A percentile compares a stretch with the other conserved stretches of the same genome.
Evolutionary conservation across 64 coral and sea anemone species (phyloP).

Genomic region (Actinia equina): DNA sequence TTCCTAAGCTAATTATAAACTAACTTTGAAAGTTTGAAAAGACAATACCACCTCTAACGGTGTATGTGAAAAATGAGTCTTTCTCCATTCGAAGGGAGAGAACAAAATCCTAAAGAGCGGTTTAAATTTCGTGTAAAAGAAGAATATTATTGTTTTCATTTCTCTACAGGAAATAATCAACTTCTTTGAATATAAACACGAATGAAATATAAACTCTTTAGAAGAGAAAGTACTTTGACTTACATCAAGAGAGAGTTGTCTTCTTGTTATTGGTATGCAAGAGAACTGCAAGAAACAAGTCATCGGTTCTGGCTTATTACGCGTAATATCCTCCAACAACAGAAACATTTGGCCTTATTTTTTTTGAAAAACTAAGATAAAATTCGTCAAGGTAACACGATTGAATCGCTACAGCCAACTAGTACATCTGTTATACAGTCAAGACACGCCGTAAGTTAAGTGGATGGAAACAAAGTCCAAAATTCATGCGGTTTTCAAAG

Average conservation of each 20-base stretch:
- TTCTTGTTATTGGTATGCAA: neutral
- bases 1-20: neutral
- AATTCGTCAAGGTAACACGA: neutral
- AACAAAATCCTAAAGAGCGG: neutral
- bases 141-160: neutral
- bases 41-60: too few relatives aligned
- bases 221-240: neutral
- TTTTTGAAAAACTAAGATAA: neutral
- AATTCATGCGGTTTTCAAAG: neutral
- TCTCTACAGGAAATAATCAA: neutral
- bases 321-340: neutral
- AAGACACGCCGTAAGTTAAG: neutral
- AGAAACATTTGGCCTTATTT: neutral
- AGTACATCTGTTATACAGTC: neutral
- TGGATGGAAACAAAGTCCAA: neutral
- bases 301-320: neutral
- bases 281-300: neutral
- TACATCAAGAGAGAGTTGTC: neutral
- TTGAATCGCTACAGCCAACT: neutral
- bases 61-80: neutral
- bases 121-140: neutral
- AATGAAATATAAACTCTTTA: neutral
- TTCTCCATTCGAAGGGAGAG: neutral
- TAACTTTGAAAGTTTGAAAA: neutral
- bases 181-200: neutral